These are phyloP conservation scores for Odontomachus brunneus DNA, from an alignment of 1,140 invertebrate species.

Conservation along the genomic window DNA sequence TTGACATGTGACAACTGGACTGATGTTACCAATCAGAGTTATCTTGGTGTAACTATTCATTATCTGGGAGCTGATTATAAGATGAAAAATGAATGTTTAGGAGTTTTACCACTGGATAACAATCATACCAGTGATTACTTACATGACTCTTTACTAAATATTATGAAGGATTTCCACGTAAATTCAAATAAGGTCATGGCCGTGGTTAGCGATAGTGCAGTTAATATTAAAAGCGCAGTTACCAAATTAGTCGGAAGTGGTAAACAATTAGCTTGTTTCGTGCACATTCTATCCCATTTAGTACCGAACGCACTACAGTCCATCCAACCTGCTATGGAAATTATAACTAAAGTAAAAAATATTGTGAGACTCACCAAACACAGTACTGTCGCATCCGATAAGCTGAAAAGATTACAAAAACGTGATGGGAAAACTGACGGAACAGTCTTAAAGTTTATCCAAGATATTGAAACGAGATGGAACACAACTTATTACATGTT, in stretches of 20 bases:
- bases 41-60: no score
- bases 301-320: slow-evolving; percentile 1
- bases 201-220: slow-evolving; percentile 4
- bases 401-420: slow-evolving; percentile 10
- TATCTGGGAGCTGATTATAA: no score
- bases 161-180: slow-evolving; percentile 1
- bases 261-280: slow-evolving; percentile 25
- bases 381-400: slow-evolving; percentile 14
- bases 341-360: slow-evolving; percentile 13
- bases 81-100: no score
- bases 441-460: slow-evolving; percentile 10
- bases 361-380: not conserved
- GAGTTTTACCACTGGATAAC: no score
- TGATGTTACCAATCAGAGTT: no score
- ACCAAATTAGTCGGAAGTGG: slow-evolving; percentile 6
- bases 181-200: not conserved
- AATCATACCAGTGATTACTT: no score
- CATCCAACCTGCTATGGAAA: slow-evolving; percentile 3
- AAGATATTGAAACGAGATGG: slow-evolving; percentile 4
- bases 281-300: not conserved
- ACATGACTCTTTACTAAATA: not conserved
- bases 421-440: not conserved
- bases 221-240: slow-evolving; percentile 27
- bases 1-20: no score
- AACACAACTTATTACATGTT: slow-evolving; percentile 11